Percentiles rank a stretch among this genome's conserved stretches.
Conservation (phyloP, 2,797 vertebrate species). For the Megaceryle alcyon region DNA sequence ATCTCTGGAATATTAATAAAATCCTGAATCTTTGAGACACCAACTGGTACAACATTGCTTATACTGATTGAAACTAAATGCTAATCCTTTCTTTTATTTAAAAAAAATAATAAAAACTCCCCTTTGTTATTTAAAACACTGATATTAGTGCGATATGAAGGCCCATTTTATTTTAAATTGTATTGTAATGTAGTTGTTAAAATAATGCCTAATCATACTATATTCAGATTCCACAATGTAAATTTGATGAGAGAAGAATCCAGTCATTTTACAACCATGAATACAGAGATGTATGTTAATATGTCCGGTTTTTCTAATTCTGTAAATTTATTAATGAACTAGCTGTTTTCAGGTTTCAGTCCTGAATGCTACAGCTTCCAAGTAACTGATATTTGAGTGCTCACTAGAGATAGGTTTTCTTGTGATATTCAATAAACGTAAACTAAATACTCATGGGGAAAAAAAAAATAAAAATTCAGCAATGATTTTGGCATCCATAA, state of each 20-base stretch:
- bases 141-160: conserved; percentile 82
- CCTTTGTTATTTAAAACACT: conserved; percentile 88
- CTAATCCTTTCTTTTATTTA: conserved; percentile 83
- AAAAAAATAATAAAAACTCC: conserved; percentile 73
- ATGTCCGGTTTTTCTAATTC: conserved; percentile 76
- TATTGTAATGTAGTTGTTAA: conserved; percentile 85
- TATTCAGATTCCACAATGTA: conserved; percentile 84
- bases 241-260: conserved; percentile 83
- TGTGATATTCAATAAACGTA: conserved; percentile 15
- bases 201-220: conserved; percentile 85
- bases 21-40: conserved; percentile 85
- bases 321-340: conserved; percentile 72
- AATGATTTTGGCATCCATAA: conserved; percentile 46
- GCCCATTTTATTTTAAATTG: conserved; percentile 84
- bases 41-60: conserved; percentile 83
- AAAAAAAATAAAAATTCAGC: not conserved
- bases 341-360: conserved; percentile 64
- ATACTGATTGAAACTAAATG: conserved; percentile 85
- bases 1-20: conserved; percentile 88
- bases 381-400: conserved; percentile 18
- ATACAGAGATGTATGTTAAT: conserved; percentile 73
- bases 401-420: conserved; percentile 37
- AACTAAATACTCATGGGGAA: conserved; percentile 2
- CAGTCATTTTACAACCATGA: conserved; percentile 72
- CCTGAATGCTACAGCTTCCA: conserved; percentile 41